phyloP scores from a whole-genome alignment of 2,113 vertebrate genomes.

The Agelaius tricolor region DNA sequence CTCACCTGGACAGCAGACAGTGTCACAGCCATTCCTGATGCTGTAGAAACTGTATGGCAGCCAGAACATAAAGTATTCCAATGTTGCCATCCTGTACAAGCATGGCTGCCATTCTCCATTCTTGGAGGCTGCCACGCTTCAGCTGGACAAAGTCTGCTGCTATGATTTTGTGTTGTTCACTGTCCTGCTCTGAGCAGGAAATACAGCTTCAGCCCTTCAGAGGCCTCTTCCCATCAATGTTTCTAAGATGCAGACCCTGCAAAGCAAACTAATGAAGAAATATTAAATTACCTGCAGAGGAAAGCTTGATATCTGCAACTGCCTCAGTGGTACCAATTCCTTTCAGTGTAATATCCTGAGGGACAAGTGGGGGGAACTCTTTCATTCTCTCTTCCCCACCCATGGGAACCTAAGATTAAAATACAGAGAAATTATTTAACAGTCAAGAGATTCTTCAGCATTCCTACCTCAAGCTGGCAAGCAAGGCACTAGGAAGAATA shows the following conservation, averaged over 20 bases:
- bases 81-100: not conserved
- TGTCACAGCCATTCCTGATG: not conserved
- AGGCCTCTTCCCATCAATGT: not conserved
- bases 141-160: not conserved
- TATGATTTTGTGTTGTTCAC: not conserved
- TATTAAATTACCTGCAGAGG: slow-evolving; percentile 86
- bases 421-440: not conserved
- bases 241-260: not conserved
- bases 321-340: slow-evolving; percentile 79
- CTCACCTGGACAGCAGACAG: not conserved
- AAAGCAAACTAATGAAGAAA: slow-evolving; percentile 5
- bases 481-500: not conserved
- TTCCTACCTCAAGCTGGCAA: not conserved
- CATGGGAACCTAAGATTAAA: slow-evolving; percentile 80
- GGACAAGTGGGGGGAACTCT: slow-evolving; percentile 81
- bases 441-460: not conserved
- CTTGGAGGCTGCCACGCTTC: not conserved
- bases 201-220: not conserved
- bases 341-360: slow-evolving; percentile 82
- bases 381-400: slow-evolving; percentile 91
- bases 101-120: not conserved
- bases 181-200: not conserved
- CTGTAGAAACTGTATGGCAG: not conserved
- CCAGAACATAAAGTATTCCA: not conserved
- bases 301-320: slow-evolving; percentile 90